phyloP scores from a whole-genome alignment of 1,140 invertebrate genomes.

The Rhyacophila brunnea region DNA sequence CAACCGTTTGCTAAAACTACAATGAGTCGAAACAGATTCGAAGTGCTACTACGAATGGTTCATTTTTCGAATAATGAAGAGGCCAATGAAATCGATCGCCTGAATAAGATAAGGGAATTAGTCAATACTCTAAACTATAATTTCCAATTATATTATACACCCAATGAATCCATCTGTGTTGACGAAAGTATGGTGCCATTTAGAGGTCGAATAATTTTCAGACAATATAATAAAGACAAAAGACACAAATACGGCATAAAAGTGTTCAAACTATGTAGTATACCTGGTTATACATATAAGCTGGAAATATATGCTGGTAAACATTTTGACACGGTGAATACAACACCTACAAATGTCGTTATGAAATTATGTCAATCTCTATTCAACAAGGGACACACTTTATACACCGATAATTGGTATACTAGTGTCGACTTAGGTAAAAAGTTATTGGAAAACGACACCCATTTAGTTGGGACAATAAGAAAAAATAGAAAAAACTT shows the following conservation, averaged over 20 bases:
- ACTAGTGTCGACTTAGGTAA: conserved; percentile 45
- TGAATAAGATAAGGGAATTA: too few relatives aligned
- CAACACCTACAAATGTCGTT: conserved; percentile 30
- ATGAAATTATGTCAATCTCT: conserved; percentile 23
- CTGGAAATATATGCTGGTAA: conserved; percentile 40
- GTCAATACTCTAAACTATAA: too few relatives aligned
- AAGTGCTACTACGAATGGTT: conserved; percentile 27
- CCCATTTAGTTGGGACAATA: conserved; percentile 50
- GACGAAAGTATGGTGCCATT: conserved; percentile 43
- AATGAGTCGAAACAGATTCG: conserved; percentile 29
- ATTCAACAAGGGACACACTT: conserved; percentile 36
- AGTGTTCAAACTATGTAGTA: conserved; percentile 40
- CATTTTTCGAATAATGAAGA: conserved; percentile 33
- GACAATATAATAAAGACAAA: conserved; percentile 40
- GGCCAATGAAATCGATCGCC: conserved; percentile 17
- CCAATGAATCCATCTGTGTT: conserved; percentile 33
- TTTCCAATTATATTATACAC: too few relatives aligned
- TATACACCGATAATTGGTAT: conserved; percentile 42
- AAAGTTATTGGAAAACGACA: conserved; percentile 44
- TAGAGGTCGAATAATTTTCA: conserved; percentile 36
- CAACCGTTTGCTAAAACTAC: neutral
- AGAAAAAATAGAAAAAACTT: conserved; percentile 41
- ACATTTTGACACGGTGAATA: conserved; percentile 20
- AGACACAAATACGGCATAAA: conserved; percentile 40
- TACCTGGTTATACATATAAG: conserved; percentile 38